Evolutionary conservation across 2,888 invertebrate species (phyloP), one percentile per base, ranked within the genome.

Genomic region (Andrena haemorrhoa): DNA sequence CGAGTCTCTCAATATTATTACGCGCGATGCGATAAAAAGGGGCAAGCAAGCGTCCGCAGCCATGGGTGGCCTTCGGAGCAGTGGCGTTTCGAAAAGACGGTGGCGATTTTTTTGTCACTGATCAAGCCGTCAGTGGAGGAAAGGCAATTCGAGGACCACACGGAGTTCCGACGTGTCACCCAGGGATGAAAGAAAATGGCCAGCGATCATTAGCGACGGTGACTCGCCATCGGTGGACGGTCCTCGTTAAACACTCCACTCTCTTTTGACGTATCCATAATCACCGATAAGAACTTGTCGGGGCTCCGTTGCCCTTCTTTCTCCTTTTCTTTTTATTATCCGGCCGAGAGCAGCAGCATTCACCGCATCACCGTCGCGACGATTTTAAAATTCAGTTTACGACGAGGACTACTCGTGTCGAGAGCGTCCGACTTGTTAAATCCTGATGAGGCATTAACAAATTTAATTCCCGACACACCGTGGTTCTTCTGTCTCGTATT

Each of bases 131-230:
- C 74, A 68, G 82, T 73, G 61, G 75, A 75, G 81, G 83, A 56
- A 64, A 81, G 76, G 80, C 68, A 85, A 85, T 82, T 83, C 75
- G 75, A 61, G 85, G 88, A 88, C 88, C 87, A 88, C 88, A 89
- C 89, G 77, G 82, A 83, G 87, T 85, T 89, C 80, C 88, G 81
- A 83, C 81, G 85, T 89, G 89, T 89, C 89, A 89, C 86, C 85
- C 69, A 85, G 23, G 51, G 79, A 85, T 85, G 88, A 89, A 87
- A 84, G 87, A 87, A 88, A 88, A 88, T 89, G 83, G 88, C 85
- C 85, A 82, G 84, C 87, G 87, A 89, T 90, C 91, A 90, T 91
- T 91, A 91, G 86, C 84, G 90, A 91, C 87, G 87, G 90, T 91
- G 91, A 91, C 91, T 91, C 88, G 88, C 84, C 79, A 72, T 79